phyloP scores from a whole-genome alignment of 2,797 vertebrate species.

The Thunnus albacares region DNA sequence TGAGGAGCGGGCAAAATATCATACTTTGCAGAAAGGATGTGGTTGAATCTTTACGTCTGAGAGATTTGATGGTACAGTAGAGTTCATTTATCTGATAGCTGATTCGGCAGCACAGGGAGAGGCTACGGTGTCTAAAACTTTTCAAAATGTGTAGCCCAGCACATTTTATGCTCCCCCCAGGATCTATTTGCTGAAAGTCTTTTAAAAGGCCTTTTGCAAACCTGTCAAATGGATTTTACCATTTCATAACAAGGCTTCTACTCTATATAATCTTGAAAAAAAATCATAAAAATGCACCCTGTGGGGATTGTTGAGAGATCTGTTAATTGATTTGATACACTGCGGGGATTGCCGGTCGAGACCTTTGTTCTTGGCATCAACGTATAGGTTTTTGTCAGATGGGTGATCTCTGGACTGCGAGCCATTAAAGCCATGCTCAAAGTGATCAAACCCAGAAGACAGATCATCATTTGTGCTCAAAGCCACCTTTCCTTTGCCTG shows the following conservation, averaged over 20 bases:
- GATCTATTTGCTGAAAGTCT: constrained; percentile 43
- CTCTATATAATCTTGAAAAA: constrained; percentile 12
- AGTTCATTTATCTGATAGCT: constrained; percentile 60
- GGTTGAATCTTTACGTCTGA: constrained; percentile 38
- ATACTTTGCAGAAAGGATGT: constrained; percentile 40
- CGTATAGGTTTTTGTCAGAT: constrained; percentile 50
- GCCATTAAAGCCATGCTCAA: constrained; percentile 39
- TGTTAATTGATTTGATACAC: constrained; percentile 59
- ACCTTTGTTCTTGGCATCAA: constrained; percentile 47
- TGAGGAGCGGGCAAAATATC: constrained; percentile 43
- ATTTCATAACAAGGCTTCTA: constrained; percentile 36
- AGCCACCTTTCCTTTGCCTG: constrained; percentile 61
- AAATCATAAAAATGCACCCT: constrained; percentile 29
- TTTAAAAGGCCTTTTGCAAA: constrained; percentile 38
- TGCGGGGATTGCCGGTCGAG: constrained; percentile 28
- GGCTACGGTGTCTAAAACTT: constrained; percentile 37
- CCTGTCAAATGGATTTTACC: constrained; percentile 35
- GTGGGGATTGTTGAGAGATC: constrained; percentile 34
- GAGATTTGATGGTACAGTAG: constrained; percentile 44
- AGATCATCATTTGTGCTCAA: constrained; percentile 57
- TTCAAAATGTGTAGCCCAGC: constrained; percentile 57
- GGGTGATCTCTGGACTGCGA: constrained; percentile 40
- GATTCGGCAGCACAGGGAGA: constrained; percentile 47
- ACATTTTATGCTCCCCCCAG: constrained; percentile 39
- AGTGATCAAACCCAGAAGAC: constrained; percentile 58